Conservation (phyloP, 2,797 vertebrate genomes). For the Luscinia megarhynchos region DNA sequence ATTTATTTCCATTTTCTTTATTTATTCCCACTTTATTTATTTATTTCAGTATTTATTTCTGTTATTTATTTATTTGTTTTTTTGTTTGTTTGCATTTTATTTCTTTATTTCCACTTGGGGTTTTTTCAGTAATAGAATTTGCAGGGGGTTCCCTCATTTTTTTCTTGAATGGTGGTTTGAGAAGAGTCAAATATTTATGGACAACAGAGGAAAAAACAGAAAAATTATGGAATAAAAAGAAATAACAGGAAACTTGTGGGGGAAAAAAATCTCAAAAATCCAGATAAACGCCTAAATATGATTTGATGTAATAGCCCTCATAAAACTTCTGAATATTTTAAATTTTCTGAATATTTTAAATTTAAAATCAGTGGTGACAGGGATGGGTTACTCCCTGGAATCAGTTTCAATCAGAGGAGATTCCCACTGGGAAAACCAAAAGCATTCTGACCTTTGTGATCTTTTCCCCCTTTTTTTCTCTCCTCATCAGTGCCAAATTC, state of each 20-base stretch:
- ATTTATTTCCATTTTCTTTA: not conserved
- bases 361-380: too few relatives aligned
- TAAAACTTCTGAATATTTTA: not conserved
- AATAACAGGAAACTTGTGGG: not conserved
- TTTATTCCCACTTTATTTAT: not conserved
- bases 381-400: not conserved
- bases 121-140: not conserved
- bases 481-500: not conserved
- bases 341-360: not conserved
- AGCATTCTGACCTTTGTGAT: rapidly evolving
- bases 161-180: not conserved
- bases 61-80: too few relatives aligned
- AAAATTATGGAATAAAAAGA: not conserved
- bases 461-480: not conserved
- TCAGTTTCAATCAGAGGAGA: not conserved
- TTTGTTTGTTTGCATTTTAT: not conserved
- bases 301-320: not conserved
- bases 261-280: not conserved
- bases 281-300: not conserved
- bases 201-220: not conserved
- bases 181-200: not conserved
- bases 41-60: too few relatives aligned
- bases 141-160: not conserved
- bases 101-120: too few relatives aligned
- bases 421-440: not conserved